Evolutionary conservation across 1,140 invertebrate genomes (phyloP).

Genomic region (Paralvinella palmiformis): DNA sequence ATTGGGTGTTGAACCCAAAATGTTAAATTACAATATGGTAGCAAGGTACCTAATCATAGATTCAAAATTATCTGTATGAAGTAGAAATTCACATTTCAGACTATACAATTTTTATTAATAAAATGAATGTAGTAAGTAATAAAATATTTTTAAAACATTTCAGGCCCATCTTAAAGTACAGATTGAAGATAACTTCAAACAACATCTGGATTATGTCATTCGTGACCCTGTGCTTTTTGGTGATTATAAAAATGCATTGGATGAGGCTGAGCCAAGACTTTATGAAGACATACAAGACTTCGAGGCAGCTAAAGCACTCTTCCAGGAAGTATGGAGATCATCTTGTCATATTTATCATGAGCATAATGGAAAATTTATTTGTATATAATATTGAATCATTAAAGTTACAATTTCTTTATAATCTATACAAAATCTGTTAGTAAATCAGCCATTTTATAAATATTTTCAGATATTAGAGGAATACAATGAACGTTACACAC

Average conservation of each 20-base stretch:
- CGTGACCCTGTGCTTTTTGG: slow-evolving; percentile 79
- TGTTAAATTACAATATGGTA: no score
- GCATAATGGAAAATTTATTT: no score
- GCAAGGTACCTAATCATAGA: no score
- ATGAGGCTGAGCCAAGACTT: slow-evolving; percentile 56
- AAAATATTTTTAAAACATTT: slow-evolving; percentile 15
- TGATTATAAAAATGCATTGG: slow-evolving; percentile 76
- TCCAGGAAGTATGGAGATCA: slow-evolving; percentile 75
- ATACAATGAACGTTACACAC: slow-evolving; percentile 64
- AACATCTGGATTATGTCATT: slow-evolving; percentile 58
- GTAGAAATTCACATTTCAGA: no score
- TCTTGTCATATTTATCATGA: no score
- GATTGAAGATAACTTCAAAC: slow-evolving; percentile 43
- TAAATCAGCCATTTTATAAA: background rate
- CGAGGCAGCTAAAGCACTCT: slow-evolving; percentile 73
- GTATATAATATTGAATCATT: no score
- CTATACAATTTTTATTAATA: no score
- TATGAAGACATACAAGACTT: slow-evolving; percentile 88
- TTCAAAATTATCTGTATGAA: no score
- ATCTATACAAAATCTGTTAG: no score
- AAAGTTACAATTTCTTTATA: no score
- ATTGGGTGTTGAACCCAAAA: no score
- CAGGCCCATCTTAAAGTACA: slow-evolving; percentile 35
- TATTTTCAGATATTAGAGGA: slow-evolving; percentile 69
- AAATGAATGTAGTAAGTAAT: no score